A percentile compares a stretch with the other conserved stretches of the same genome.
Evolutionary conservation across 2,113 vertebrate species (phyloP).

Genomic region (Pterophyllum scalare): DNA sequence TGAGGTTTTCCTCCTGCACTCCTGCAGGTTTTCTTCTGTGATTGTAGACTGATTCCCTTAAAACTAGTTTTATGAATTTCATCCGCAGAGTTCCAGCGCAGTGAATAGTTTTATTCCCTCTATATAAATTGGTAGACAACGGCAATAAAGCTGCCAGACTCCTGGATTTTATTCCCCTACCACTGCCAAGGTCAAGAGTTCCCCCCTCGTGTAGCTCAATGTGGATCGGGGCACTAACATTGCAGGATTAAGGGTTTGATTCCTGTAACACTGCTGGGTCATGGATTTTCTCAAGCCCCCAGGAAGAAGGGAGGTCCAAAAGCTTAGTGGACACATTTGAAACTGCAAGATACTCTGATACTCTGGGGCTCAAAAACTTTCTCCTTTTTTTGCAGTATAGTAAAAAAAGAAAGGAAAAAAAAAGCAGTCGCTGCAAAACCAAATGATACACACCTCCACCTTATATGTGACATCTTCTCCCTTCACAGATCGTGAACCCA

Average conservation of each 20-base stretch:
- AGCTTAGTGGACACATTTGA: conserved; percentile 11
- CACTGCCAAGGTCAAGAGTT: conserved; percentile 33
- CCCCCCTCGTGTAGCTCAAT: conserved; percentile 2
- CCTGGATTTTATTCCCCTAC: conserved; percentile 22
- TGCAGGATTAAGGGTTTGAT: conserved; percentile 32
- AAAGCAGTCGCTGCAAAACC: too few species aligned
- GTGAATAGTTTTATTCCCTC: conserved; percentile 27
- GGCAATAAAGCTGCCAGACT: conserved; percentile 30
- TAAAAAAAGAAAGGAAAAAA: too few species aligned
- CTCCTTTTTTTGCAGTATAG: too few species aligned
- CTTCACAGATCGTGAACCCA: conserved; percentile 81
- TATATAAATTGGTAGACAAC: conserved; percentile 13
- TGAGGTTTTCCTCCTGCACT: background rate
- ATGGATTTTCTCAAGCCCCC: conserved; percentile 12
- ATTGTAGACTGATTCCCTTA: background rate
- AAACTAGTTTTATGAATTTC: background rate
- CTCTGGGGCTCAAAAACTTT: background rate
- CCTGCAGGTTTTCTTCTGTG: too few species aligned
- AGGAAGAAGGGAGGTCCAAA: background rate
- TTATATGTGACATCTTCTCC: conserved; percentile 26
- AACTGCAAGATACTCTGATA: background rate
- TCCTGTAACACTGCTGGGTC: conserved; percentile 10
- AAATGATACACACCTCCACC: background rate
- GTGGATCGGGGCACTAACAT: conserved; percentile 24
- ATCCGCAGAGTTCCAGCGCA: conserved; percentile 1